Evolutionary conservation across 2,113 vertebrate species (phyloP), one percentile per base, ranked within the genome.

Genomic region (Electrona antarctica): DNA sequence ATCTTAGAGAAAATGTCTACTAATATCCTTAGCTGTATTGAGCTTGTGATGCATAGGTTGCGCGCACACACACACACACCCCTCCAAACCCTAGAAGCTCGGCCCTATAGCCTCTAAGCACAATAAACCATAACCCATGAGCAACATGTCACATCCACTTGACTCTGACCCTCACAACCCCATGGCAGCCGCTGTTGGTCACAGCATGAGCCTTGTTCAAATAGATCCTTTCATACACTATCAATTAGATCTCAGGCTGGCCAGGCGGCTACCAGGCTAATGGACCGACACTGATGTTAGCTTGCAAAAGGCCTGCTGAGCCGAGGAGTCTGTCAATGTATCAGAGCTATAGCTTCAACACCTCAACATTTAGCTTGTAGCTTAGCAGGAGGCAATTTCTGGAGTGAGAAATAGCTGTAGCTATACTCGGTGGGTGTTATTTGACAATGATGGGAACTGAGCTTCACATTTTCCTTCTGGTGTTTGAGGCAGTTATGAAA

Each of bases 361-460:
- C 51, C 2, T 54, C 6, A 54, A 13, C 13, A 4, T 54, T 14
- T 54, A 13, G 51, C 11, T 13, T 54, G 51, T 12, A 54, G 13
- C 51, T 59, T 61, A 83, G 82, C 82, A 78, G 66, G 57, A 86
- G 80, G 80, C 82, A 86, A 79, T 85, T 81, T 87, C 73, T 74
- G 49, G 67, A 45, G 74, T 85, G 87, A 85, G 82, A 86, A 90
- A 89, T 85, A 83, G 69, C 78, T 71, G 41, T 62, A 21, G 21
- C 21, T 21, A 83, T 21, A 83, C 83, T 84, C 79, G 86, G 81
- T 75, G 33, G 29, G 74, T 75, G 73, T 86, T 82, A 88, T 81
- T 87, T 86, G 86, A 90, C 85, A 89, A 84, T 86, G 85, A 90
- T 90, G 82, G 89, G 88, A 89, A 85, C 78, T 85, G 83, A 88